Conservation (phyloP, 1,140 invertebrate species). For the Matsumurasca onukii region DNA sequence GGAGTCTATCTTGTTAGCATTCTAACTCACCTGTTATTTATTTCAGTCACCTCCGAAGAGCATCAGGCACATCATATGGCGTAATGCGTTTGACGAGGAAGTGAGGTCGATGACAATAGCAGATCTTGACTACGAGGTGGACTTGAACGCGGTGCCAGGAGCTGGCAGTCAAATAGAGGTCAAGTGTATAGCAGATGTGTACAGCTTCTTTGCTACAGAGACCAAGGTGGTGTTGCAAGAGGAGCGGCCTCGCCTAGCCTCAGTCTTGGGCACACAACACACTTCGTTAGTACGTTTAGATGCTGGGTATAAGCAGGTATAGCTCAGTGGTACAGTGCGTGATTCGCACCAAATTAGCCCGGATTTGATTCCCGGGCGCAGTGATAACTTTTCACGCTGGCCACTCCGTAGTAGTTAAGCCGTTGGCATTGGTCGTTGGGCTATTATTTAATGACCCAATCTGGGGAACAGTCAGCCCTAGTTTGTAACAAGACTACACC, state of each 20-base stretch:
- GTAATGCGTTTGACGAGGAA: not conserved
- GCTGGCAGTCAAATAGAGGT: slow-evolving; percentile 58
- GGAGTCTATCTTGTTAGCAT: too few species aligned
- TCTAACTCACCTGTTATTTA: too few species aligned
- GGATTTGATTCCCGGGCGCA: too few species aligned
- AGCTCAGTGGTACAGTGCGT: too few species aligned
- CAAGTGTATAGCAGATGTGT: slow-evolving; percentile 60
- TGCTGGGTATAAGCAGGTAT: too few species aligned
- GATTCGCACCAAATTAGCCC: too few species aligned
- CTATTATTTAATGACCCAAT: too few species aligned
- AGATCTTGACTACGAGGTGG: slow-evolving; percentile 40
- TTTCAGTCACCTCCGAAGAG: slow-evolving; percentile 8
- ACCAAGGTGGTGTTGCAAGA: slow-evolving; percentile 57
- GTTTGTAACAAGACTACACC: too few species aligned
- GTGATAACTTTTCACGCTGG: too few species aligned
- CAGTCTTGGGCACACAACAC: slow-evolving; percentile 64
- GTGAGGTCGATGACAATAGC: slow-evolving; percentile 35
- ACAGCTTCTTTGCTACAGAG: slow-evolving; percentile 57
- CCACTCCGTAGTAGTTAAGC: too few species aligned
- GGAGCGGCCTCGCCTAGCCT: slow-evolving; percentile 63
- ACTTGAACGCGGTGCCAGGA: slow-evolving; percentile 48
- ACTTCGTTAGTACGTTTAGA: slow-evolving; percentile 51
- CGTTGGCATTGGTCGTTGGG: too few species aligned
- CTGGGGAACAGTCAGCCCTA: too few species aligned
- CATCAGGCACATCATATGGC: slow-evolving; percentile 11